A percentile compares a stretch with the other conserved stretches of the same genome.
Conservation (phyloP, 2,797 vertebrate genomes). For the Takifugu ocellatus region DNA sequence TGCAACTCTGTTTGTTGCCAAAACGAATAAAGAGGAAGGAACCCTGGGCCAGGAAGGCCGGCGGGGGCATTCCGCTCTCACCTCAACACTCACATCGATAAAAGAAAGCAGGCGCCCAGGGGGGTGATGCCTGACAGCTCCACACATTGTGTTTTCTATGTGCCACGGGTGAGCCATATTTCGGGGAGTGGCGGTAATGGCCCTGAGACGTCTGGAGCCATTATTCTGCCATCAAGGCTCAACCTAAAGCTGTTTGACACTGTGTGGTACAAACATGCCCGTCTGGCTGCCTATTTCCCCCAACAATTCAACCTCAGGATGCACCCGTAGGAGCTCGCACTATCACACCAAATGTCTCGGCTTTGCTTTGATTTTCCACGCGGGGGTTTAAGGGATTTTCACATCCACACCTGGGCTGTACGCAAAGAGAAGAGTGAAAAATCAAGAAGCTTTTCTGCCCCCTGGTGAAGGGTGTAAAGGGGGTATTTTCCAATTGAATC, state of each 20-base stretch:
- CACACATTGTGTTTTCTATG: constrained; percentile 36
- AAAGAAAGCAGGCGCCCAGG: constrained; percentile 16
- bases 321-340: background rate
- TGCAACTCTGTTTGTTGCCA: constrained; percentile 22
- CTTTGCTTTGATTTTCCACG: constrained; percentile 7
- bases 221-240: constrained; percentile 26
- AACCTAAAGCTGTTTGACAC: constrained; percentile 25
- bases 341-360: constrained; percentile 9
- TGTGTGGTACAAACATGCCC: constrained; percentile 22
- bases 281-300: constrained; percentile 5
- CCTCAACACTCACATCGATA: constrained; percentile 19
- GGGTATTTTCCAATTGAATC: constrained; percentile 42
- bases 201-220: constrained; percentile 16
- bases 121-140: constrained; percentile 36
- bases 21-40: constrained; percentile 22
- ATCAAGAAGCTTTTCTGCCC: constrained; percentile 59
- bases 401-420: constrained; percentile 16
- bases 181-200: constrained; percentile 30
- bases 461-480: constrained; percentile 47
- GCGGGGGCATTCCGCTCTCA: constrained; percentile 1
- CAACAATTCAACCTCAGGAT: too few relatives aligned
- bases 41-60: constrained; percentile 12
- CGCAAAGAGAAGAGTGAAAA: constrained; percentile 15
- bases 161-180: constrained; percentile 29
- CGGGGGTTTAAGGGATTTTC: constrained; percentile 4